These are phyloP conservation scores for Galleria mellonella DNA, from an alignment of 1,140 invertebrate genomes.

Conservation along the genomic window DNA sequence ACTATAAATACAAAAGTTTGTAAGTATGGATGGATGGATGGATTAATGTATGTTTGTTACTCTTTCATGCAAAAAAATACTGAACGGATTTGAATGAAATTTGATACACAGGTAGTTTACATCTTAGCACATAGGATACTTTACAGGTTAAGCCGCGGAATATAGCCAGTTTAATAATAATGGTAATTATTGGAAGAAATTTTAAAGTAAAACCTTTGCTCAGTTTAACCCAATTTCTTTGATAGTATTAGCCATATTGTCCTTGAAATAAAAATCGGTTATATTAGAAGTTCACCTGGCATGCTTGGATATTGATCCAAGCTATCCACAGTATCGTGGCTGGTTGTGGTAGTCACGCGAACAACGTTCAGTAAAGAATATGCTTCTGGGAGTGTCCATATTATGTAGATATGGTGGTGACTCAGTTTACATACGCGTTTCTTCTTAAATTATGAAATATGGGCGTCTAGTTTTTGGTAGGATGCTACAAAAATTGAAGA, in stretches of 20 bases:
- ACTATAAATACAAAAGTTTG: no score
- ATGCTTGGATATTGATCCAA: slow-evolving; percentile 24
- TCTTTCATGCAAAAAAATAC: no score
- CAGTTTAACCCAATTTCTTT: background rate
- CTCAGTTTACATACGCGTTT: background rate
- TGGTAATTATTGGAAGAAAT: no score
- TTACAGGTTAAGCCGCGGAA: no score
- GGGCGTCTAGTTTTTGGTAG: background rate
- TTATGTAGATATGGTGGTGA: background rate
- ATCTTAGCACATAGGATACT: no score
- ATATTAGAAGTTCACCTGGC: slow-evolving; percentile 11
- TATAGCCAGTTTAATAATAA: no score
- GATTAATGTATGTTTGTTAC: no score
- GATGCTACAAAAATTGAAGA: slow-evolving; percentile 5
- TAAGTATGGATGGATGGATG: no score
- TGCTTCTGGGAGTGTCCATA: slow-evolving; percentile 14
- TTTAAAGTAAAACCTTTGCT: no score
- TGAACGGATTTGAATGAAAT: no score
- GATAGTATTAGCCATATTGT: background rate
- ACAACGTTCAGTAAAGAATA: slow-evolving; percentile 15
- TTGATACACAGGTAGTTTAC: no score
- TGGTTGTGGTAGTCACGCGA: slow-evolving; percentile 22
- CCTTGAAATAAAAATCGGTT: slow-evolving; percentile 20
- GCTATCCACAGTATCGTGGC: slow-evolving; percentile 20
- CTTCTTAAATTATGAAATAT: background rate